Evolutionary conservation across 2,113 vertebrate species (phyloP).

Genomic region (Gnathonemus echidnorhynchus): DNA sequence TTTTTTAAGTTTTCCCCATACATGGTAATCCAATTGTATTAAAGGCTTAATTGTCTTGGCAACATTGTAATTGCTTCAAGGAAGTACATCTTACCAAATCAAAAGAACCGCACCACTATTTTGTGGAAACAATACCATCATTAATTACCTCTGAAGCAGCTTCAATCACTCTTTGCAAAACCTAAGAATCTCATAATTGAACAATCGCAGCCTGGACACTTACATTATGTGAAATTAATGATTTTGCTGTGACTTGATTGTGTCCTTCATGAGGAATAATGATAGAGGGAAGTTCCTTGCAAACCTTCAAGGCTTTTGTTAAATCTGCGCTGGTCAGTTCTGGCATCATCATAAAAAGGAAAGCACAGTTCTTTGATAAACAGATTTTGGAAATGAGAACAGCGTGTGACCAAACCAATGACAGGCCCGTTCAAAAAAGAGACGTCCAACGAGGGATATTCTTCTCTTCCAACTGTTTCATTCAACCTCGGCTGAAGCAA

Average conservation of each 20-base stretch:
- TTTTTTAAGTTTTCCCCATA: neutral
- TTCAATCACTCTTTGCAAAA: constrained; percentile 10
- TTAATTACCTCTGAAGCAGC: neutral
- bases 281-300: neutral
- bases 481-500: constrained; percentile 42
- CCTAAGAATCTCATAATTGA: neutral
- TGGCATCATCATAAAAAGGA: neutral
- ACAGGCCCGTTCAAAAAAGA: constrained; percentile 39
- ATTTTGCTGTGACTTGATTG: neutral
- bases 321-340: neutral
- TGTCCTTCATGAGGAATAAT: neutral
- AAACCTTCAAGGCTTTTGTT: neutral
- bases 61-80: constrained; percentile 17
- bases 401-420: constrained; percentile 49
- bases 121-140: neutral
- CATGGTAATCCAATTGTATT: constrained; percentile 20
- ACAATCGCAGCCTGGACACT: neutral
- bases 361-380: constrained; percentile 26
- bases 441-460: constrained; percentile 36
- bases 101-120: neutral
- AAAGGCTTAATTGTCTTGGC: neutral
- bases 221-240: constrained; percentile 1
- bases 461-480: constrained; percentile 34
- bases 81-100: constrained; percentile 9
- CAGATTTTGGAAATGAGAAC: constrained; percentile 49